Evolutionary conservation across 2,113 vertebrate genomes (phyloP).

Genomic region (Tylochromis polylepis): DNA sequence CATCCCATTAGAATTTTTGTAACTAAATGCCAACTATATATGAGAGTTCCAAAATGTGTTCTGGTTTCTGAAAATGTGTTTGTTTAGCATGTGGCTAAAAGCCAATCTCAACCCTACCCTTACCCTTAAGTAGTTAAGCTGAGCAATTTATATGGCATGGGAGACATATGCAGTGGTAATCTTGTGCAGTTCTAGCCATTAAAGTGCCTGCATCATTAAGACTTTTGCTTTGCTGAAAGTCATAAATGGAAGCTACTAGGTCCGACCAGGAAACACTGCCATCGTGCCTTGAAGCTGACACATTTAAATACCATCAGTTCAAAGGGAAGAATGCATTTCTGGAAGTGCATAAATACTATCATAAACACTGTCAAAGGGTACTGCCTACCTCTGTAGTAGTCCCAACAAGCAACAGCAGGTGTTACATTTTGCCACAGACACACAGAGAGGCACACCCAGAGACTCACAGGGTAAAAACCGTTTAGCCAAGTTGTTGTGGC

Average conservation of each 20-base stretch:
- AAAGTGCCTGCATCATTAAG: background rate
- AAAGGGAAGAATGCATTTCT: background rate
- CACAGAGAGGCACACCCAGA: background rate
- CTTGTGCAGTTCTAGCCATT: background rate
- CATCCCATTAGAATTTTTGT: background rate
- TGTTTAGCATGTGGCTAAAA: background rate
- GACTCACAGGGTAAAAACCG: background rate
- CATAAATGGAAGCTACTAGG: background rate
- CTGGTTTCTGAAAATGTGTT: background rate
- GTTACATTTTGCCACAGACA: background rate
- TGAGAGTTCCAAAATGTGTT: background rate
- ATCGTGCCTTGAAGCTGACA: background rate
- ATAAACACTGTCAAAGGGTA: background rate
- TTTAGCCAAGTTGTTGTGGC: background rate
- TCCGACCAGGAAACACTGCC: background rate
- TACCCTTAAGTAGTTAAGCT: background rate
- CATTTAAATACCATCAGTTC: background rate
- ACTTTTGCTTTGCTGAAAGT: background rate
- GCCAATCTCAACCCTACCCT: background rate
- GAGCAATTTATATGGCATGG: background rate
- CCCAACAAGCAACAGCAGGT: background rate
- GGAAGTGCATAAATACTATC: background rate
- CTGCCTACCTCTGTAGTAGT: background rate
- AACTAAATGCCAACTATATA: background rate
- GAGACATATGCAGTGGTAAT: background rate